Percentiles rank a stretch among this genome's conserved stretches.
These are phyloP conservation scores for Silurus glanis DNA, from an alignment of 2,113 vertebrate genomes.

Conservation along the genomic window DNA sequence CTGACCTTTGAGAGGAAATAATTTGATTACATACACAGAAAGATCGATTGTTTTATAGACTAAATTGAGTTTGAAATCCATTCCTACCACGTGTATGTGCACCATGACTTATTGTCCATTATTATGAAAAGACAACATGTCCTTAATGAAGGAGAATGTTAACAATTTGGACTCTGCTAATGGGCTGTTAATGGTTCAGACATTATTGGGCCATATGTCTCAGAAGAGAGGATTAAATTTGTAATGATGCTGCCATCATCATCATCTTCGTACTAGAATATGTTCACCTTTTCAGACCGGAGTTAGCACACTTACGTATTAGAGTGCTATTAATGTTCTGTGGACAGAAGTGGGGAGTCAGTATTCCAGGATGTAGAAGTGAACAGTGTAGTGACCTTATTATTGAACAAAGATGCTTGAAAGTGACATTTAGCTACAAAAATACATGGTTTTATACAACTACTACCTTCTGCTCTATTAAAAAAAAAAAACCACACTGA, in stretches of 20 bases:
- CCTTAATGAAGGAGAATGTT: constrained; percentile 37
- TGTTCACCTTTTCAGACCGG: background rate
- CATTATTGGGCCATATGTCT: constrained; percentile 28
- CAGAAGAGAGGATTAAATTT: constrained; percentile 20
- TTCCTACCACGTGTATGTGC: constrained; percentile 39
- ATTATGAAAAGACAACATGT: constrained; percentile 33
- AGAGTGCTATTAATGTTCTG: background rate
- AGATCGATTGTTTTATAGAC: constrained; percentile 47
- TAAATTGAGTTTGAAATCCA: constrained; percentile 44
- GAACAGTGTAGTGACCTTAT: background rate
- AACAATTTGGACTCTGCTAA: constrained; percentile 36
- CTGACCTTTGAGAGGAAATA: constrained; percentile 59
- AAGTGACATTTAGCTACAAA: background rate
- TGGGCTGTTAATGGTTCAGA: constrained; percentile 41
- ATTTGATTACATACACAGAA: constrained; percentile 49
- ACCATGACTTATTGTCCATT: constrained; percentile 43
- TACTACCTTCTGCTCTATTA: background rate
- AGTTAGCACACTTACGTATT: background rate
- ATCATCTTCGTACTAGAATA: background rate
- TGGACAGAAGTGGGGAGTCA: background rate
- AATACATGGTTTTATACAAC: background rate
- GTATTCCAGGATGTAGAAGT: background rate
- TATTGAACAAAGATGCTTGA: background rate
- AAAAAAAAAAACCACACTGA: background rate
- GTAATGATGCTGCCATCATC: constrained; percentile 15